Conservation (phyloP, 2,113 vertebrate species). For the Haliaeetus leucogaster region DNA sequence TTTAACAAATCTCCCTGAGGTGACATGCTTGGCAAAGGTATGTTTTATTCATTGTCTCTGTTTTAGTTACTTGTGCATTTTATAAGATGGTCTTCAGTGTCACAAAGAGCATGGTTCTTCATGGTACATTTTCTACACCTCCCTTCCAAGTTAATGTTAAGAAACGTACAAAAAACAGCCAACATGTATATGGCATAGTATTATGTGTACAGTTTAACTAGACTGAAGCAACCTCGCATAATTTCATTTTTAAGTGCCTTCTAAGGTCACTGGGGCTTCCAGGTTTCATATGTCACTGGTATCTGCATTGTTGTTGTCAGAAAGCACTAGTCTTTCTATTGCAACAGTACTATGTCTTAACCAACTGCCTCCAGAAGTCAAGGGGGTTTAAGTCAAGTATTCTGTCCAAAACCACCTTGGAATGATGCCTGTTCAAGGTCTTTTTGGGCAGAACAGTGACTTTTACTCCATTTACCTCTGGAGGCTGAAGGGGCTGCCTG, state of each 20-base stretch:
- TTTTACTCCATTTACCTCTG: neutral
- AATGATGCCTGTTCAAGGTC: neutral
- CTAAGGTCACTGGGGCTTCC: neutral
- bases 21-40: neutral
- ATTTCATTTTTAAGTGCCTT: neutral
- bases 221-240: neutral
- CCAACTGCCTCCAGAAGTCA: neutral
- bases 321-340: neutral
- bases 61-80: neutral
- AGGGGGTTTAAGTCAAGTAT: neutral
- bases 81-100: neutral
- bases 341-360: neutral
- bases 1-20: neutral
- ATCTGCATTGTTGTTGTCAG: neutral
- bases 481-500: neutral
- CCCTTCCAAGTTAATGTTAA: neutral
- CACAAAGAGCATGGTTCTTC: neutral
- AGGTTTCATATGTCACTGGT: neutral
- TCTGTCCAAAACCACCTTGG: neutral
- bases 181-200: neutral
- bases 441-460: neutral
- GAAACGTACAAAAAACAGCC: fast-evolving
- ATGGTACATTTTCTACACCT: neutral
- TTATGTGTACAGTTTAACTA: neutral
- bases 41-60: neutral